Percentiles rank a stretch among this genome's conserved stretches.
phyloP scores from a whole-genome alignment of 2,113 vertebrate species.

The Brachypteracias leptosomus region DNA sequence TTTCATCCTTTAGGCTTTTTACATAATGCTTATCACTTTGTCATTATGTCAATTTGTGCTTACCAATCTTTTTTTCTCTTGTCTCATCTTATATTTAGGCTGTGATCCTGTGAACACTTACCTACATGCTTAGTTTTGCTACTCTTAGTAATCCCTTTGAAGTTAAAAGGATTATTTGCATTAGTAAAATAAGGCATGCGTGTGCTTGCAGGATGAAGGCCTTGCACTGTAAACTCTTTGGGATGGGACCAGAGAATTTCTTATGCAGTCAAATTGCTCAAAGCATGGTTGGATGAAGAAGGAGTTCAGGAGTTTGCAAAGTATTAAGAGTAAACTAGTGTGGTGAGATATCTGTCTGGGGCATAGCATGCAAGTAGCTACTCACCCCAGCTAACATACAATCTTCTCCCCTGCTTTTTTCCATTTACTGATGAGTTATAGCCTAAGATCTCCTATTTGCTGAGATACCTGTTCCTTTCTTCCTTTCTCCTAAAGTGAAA shows the following conservation, averaged over 20 bases:
- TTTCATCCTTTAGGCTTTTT: constrained; percentile 37
- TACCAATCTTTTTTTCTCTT: not conserved
- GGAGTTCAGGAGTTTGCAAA: not conserved
- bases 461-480: not conserved
- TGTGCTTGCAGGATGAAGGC: constrained; percentile 21
- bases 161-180: constrained; percentile 64
- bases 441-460: not conserved
- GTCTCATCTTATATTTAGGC: constrained; percentile 14
- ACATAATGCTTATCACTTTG: constrained; percentile 25
- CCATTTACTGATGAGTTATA: not conserved
- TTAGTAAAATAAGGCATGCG: constrained; percentile 42
- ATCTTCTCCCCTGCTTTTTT: not conserved
- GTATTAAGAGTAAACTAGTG: not conserved
- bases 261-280: not conserved
- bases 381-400: not conserved
- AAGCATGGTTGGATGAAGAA: not conserved
- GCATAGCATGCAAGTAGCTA: not conserved
- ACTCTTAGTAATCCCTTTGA: constrained; percentile 50
- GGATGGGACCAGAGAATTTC: not conserved
- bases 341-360: not conserved
- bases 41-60: constrained; percentile 42
- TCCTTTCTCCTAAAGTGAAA: not conserved
- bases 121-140: constrained; percentile 40
- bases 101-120: constrained; percentile 9
- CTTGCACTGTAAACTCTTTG: not conserved